A percentile compares a stretch with the other conserved stretches of the same genome.
Conservation (phyloP, 2,797 vertebrate genomes). For the Poeciliopsis gracilis region DNA sequence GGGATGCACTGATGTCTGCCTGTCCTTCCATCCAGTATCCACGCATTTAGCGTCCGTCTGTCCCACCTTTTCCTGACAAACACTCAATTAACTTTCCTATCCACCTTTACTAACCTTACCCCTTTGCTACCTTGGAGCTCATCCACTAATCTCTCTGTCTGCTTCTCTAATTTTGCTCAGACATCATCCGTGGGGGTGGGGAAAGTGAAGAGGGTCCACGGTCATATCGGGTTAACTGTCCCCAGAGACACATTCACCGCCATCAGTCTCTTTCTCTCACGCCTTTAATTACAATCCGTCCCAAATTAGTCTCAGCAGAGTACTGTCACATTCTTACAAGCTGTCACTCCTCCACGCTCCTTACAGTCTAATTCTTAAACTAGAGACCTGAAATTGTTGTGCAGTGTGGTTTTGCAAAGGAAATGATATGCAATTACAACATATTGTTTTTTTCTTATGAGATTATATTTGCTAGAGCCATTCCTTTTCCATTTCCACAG, state of each 20-base stretch:
- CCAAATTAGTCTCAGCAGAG: constrained; percentile 3
- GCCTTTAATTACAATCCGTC: neutral
- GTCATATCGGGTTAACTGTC: neutral
- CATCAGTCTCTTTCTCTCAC: neutral
- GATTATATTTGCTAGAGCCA: neutral
- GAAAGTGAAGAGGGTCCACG: neutral
- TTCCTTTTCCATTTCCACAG: neutral
- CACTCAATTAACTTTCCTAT: neutral
- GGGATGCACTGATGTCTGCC: neutral
- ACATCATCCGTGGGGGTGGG: neutral
- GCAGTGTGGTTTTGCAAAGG: neutral
- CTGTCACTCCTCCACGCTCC: neutral
- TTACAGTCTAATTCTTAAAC: neutral
- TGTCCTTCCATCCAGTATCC: neutral
- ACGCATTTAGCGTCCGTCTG: neutral
- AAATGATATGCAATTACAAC: neutral
- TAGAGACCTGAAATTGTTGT: neutral
- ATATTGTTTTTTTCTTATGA: neutral
- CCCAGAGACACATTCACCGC: neutral
- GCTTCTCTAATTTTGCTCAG: neutral
- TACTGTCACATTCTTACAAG: neutral
- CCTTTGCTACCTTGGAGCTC: neutral
- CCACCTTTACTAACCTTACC: neutral
- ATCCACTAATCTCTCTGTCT: neutral
- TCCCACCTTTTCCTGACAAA: neutral